phyloP scores from a whole-genome alignment of 53 echinoderm and acorn worm species.

The Stichopus horrens region DNA sequence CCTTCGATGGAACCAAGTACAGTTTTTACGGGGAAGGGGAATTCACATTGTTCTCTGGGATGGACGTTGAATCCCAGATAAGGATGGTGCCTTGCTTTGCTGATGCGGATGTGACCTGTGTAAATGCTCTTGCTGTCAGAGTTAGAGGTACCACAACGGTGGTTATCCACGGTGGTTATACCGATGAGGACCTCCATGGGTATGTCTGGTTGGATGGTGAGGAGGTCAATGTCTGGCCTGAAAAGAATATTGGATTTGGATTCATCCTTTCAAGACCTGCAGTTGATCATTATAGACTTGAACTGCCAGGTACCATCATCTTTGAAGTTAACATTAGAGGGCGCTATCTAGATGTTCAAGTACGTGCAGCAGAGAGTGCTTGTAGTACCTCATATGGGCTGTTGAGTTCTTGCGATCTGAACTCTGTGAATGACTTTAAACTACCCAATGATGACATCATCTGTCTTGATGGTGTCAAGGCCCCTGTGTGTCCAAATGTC shows the following conservation, averaged over 20 bases:
- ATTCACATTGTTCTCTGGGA: conserved; percentile 51
- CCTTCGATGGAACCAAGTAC: conserved; percentile 83
- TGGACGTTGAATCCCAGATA: conserved; percentile 57
- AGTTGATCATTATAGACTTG: conserved; percentile 67
- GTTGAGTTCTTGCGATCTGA: conserved; percentile 68
- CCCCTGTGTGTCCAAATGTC: background rate
- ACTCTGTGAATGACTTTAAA: conserved; percentile 70
- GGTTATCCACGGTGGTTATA: conserved; percentile 73
- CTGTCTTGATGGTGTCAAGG: background rate
- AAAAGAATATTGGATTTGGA: conserved; percentile 22
- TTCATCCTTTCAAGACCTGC: conserved; percentile 56
- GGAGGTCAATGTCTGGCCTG: conserved; percentile 25
- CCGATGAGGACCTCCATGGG: conserved; percentile 69
- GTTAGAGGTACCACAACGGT: conserved; percentile 45
- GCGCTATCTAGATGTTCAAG: conserved; percentile 63
- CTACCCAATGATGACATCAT: conserved; percentile 51
- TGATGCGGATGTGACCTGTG: conserved; percentile 59
- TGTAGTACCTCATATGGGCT: conserved; percentile 64
- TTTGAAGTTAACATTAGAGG: conserved; percentile 70
- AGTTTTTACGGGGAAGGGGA: conserved; percentile 71
- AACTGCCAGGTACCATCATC: conserved; percentile 36
- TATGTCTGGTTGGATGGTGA: conserved; percentile 66
- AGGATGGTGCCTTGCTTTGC: conserved; percentile 67
- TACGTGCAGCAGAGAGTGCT: background rate
- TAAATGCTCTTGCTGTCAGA: conserved; percentile 73